These are phyloP conservation scores for Sebastes diploproa DNA, from an alignment of 2,797 vertebrate species.

Conservation along the genomic window DNA sequence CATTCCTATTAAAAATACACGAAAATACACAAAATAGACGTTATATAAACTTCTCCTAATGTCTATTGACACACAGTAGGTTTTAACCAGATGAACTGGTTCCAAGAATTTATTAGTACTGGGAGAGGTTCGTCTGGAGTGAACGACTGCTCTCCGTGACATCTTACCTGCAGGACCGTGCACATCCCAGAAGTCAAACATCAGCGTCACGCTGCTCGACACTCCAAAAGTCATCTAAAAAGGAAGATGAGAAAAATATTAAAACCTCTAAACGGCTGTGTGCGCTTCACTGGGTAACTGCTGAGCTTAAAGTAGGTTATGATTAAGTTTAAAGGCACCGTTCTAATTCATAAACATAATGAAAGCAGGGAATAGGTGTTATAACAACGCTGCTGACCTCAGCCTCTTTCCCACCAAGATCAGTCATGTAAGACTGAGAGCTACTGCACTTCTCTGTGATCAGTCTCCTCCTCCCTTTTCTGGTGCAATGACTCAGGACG, in stretches of 20 bases:
- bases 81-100: not conserved
- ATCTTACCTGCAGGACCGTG: constrained; percentile 86
- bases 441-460: not conserved
- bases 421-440: not conserved
- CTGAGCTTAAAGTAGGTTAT: not conserved
- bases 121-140: not conserved
- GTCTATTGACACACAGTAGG: not conserved
- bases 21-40: too few relatives aligned
- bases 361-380: not conserved
- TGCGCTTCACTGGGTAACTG: not conserved
- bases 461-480: not conserved
- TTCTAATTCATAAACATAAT: not conserved
- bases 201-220: constrained; percentile 87
- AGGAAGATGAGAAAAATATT: constrained; percentile 2
- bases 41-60: not conserved
- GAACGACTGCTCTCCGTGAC: not conserved
- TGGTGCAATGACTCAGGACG: not conserved
- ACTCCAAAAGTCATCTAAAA: constrained; percentile 91
- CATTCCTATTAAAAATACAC: not conserved
- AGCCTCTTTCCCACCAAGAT: not conserved
- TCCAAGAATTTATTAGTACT: not conserved
- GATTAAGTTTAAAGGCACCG: not conserved
- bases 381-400: not conserved
- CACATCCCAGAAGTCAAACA: constrained; percentile 94
- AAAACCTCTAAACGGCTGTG: not conserved